Percentiles rank a stretch among this genome's conserved stretches.
These are phyloP conservation scores for Papilio protenor DNA, from an alignment of 2,888 invertebrate species.

Conservation along the genomic window DNA sequence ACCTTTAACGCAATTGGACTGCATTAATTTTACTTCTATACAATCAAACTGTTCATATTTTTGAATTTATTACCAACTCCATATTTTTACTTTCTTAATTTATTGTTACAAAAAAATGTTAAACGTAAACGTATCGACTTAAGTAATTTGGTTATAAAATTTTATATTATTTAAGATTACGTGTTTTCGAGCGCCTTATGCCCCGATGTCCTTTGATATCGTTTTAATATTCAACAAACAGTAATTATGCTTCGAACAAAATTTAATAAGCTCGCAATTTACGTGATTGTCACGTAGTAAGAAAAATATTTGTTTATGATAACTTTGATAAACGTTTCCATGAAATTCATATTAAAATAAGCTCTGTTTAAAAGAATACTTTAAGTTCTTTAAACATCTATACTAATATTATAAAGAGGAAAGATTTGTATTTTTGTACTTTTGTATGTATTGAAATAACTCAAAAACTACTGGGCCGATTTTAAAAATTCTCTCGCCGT, in stretches of 20 bases:
- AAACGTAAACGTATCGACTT: not conserved
- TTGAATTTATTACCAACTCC: too few species aligned
- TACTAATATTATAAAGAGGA: too few species aligned
- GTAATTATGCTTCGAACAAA: constrained; percentile 19
- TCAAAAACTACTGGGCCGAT: too few species aligned
- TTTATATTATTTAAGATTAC: not conserved
- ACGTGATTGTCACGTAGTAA: constrained; percentile 22
- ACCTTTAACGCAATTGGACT: too few species aligned
- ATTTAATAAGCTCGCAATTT: constrained; percentile 27
- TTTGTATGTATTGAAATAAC: too few species aligned
- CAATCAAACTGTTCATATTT: too few species aligned
- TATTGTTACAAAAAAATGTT: too few species aligned
- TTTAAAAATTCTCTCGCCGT: too few species aligned
- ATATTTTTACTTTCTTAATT: too few species aligned
- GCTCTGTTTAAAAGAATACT: not conserved
- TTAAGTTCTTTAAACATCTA: too few species aligned
- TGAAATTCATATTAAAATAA: not conserved
- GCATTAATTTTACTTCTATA: too few species aligned
- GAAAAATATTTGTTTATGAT: not conserved
- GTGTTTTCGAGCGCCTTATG: not conserved
- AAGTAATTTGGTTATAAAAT: not conserved
- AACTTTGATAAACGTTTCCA: not conserved
- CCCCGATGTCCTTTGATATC: not conserved
- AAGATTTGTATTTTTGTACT: too few species aligned
- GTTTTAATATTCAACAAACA: constrained; percentile 31